A percentile compares a stretch with the other conserved stretches of the same genome.
Evolutionary conservation across 2,113 vertebrate species (phyloP).

Genomic region (Athene cunicularia): DNA sequence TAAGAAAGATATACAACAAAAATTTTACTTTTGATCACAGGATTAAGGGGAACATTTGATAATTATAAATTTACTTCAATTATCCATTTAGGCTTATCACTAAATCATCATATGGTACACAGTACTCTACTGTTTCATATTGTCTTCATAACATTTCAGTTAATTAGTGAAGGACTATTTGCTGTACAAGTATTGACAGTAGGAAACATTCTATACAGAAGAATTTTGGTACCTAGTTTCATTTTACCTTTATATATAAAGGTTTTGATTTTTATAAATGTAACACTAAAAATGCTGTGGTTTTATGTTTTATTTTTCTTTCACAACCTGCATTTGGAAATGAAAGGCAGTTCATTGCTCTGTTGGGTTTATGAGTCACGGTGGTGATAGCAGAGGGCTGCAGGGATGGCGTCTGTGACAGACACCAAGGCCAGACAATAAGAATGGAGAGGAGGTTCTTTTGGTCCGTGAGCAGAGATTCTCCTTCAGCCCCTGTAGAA

Average conservation of each 20-base stretch:
- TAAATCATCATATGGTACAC: background rate
- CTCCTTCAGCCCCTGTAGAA: background rate
- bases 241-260: background rate
- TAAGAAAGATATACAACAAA: background rate
- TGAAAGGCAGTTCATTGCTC: background rate
- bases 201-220: background rate
- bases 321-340: background rate
- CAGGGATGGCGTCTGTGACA: background rate
- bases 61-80: background rate
- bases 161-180: background rate
- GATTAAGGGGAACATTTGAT: background rate
- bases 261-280: background rate
- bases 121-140: background rate
- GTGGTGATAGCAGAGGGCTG: fast-evolving
- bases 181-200: background rate
- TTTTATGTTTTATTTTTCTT: background rate
- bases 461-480: background rate
- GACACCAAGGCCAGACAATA: background rate
- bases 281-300: background rate
- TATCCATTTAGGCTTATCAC: background rate
- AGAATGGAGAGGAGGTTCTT: background rate
- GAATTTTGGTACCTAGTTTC: background rate
- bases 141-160: background rate
- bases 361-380: fast-evolving
- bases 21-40: background rate